Evolutionary conservation across 1,140 invertebrate species (phyloP).

Genomic region (Heliconius congener): DNA sequence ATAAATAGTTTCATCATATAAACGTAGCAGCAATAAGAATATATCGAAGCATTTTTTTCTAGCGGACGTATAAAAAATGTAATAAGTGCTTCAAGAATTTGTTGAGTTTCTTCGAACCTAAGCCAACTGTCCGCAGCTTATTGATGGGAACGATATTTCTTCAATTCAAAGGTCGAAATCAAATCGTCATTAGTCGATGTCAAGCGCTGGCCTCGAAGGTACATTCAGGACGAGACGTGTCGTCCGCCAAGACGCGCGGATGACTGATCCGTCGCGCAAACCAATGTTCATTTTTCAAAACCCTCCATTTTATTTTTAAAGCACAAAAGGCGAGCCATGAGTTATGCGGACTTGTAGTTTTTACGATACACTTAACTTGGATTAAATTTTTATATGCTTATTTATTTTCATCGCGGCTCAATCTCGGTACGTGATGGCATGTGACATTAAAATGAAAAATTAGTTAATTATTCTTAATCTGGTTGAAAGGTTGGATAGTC

Average conservation of each 20-base stretch:
- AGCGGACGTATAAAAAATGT: not conserved
- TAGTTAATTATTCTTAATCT: constrained; percentile 80
- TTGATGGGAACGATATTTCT: constrained; percentile 39
- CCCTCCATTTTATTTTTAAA: constrained; percentile 68
- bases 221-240: constrained; percentile 62
- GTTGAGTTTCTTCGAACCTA: constrained; percentile 28
- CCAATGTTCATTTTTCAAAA: constrained; percentile 77
- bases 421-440: constrained; percentile 74
- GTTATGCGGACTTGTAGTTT: constrained; percentile 77
- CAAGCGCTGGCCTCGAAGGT: constrained; percentile 37
- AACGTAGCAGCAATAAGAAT: not conserved
- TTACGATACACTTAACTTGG: constrained; percentile 74
- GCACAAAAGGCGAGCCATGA: constrained; percentile 73
- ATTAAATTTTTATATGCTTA: constrained; percentile 75
- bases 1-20: not conserved
- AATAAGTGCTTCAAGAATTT: constrained; percentile 3
- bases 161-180: constrained; percentile 53
- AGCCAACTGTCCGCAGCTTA: constrained; percentile 26
- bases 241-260: constrained; percentile 59
- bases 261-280: constrained; percentile 76
- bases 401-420: constrained; percentile 53
- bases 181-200: constrained; percentile 66
- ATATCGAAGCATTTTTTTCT: not conserved
- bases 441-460: constrained; percentile 81
- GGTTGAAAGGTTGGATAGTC: constrained; percentile 53